Percentiles rank a stretch among this genome's conserved stretches.
These are phyloP conservation scores for Ceratina calcarata DNA, from an alignment of 1,140 invertebrate genomes.

Conservation along the genomic window DNA sequence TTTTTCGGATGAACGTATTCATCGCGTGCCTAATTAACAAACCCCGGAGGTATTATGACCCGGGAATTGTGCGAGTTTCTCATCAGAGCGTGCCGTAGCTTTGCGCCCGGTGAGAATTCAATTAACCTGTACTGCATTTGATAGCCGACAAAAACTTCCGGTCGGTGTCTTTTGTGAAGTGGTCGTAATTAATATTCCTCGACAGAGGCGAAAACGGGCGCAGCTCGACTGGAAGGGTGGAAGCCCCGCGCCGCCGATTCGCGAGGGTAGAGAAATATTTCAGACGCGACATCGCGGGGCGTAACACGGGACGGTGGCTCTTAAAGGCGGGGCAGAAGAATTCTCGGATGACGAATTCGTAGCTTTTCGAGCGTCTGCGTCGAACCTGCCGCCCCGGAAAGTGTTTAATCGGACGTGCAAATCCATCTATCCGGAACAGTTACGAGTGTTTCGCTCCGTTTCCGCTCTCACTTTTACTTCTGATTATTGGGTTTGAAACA, in stretches of 20 bases:
- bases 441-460: constrained; percentile 17
- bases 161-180: constrained; percentile 67
- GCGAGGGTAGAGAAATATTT: constrained; percentile 24
- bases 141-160: constrained; percentile 70
- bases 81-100: constrained; percentile 11
- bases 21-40: constrained; percentile 70
- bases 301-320: constrained; percentile 33
- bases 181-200: constrained; percentile 72
- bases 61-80: constrained; percentile 40
- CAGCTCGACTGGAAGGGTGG: background rate
- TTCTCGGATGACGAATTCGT: constrained; percentile 55
- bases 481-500: constrained; percentile 19
- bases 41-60: constrained; percentile 44
- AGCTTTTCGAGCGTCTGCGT: constrained; percentile 31
- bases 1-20: constrained; percentile 63
- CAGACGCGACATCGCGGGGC: constrained; percentile 1
- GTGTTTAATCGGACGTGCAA: constrained; percentile 43
- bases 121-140: constrained; percentile 76
- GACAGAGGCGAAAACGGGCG: constrained; percentile 43
- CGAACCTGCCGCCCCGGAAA: background rate
- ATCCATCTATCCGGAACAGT: constrained; percentile 41
- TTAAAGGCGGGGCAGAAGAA: constrained; percentile 50
- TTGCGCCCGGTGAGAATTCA: constrained; percentile 70
- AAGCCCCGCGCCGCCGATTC: background rate
- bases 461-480: constrained; percentile 24